These are phyloP conservation scores for Lepus oiostolus DNA, from an alignment of 2,797 vertebrate genomes.

Conservation along the genomic window DNA sequence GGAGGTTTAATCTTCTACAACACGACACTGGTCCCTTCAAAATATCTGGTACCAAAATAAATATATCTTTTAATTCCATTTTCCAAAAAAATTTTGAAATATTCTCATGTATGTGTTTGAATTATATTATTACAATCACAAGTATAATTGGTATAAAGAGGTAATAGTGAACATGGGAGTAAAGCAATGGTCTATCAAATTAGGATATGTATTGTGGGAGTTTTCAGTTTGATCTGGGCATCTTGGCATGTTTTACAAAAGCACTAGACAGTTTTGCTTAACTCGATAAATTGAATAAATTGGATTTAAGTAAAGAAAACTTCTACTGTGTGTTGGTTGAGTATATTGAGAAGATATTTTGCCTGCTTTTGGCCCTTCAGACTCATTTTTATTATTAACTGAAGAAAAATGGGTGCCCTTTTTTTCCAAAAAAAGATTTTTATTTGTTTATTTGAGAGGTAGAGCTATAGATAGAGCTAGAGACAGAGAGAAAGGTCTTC, in stretches of 20 bases:
- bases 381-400: background rate
- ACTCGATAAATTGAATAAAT: background rate
- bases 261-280: background rate
- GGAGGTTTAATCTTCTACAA: too few species aligned
- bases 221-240: background rate
- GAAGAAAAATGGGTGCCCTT: too few species aligned
- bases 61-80: too few species aligned
- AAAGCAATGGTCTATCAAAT: background rate
- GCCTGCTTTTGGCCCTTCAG: background rate
- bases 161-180: background rate
- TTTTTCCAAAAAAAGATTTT: too few species aligned
- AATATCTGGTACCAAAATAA: too few species aligned
- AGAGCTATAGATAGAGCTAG: too few species aligned
- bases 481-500: too few species aligned
- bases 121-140: background rate
- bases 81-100: too few species aligned
- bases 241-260: background rate
- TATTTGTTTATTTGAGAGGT: too few species aligned
- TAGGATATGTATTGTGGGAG: background rate
- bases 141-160: background rate
- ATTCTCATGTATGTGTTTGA: background rate
- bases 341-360: background rate
- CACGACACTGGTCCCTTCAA: too few species aligned
- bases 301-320: background rate
- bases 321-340: background rate